These are phyloP conservation scores for Thalpophila matura DNA, from an alignment of 2,888 invertebrate genomes.

Conservation along the genomic window DNA sequence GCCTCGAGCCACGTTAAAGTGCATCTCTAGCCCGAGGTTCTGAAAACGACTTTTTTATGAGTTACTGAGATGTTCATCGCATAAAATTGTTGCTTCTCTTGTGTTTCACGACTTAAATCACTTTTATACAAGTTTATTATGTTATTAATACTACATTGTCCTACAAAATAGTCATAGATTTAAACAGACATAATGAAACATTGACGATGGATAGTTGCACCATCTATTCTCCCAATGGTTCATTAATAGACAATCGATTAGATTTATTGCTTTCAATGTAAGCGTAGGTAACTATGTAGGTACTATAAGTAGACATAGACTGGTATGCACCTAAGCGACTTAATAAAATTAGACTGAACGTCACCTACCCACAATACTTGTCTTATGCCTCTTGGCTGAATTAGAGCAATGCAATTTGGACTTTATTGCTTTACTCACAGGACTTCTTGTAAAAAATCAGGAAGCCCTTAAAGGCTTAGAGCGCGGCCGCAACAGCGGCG, in stretches of 20 bases:
- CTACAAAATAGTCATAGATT: constrained; percentile 44
- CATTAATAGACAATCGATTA: constrained; percentile 56
- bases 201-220: constrained; percentile 50
- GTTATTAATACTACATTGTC: constrained; percentile 23
- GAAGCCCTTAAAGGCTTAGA: constrained; percentile 69
- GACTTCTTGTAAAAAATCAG: constrained; percentile 48
- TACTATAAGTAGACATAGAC: constrained; percentile 35
- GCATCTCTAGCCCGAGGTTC: constrained; percentile 62
- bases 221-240: constrained; percentile 57
- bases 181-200: constrained; percentile 46
- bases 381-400: constrained; percentile 28
- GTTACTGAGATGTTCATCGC: constrained; percentile 37
- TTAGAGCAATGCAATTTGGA: constrained; percentile 34
- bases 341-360: constrained; percentile 55
- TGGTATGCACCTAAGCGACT: constrained; percentile 36
- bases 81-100: constrained; percentile 33
- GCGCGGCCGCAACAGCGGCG: constrained; percentile 49
- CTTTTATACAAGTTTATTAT: constrained; percentile 34
- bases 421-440: constrained; percentile 43
- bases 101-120: constrained; percentile 27
- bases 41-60: constrained; percentile 54
- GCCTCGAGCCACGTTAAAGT: constrained; percentile 61
- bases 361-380: constrained; percentile 51
- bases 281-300: too few species aligned
- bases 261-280: constrained; percentile 54